phyloP scores from a whole-genome alignment of 2,888 invertebrate genomes.

The Dastarcus helophoroides region DNA sequence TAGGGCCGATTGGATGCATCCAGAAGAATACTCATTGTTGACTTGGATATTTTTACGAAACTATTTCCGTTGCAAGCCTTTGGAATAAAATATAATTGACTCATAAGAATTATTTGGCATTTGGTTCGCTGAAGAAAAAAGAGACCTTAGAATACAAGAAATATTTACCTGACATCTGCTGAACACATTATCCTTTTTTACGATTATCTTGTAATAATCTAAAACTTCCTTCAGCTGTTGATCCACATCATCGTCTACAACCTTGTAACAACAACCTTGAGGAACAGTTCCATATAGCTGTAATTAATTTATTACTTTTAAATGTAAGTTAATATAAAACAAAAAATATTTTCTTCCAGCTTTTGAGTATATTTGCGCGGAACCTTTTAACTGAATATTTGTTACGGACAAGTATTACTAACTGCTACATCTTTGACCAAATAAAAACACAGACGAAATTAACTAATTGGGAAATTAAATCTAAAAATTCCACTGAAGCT shows the following conservation, averaged over 20 bases:
- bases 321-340: no score
- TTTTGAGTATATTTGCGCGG: no score
- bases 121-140: not conserved
- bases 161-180: slow-evolving; percentile 57
- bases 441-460: no score
- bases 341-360: no score
- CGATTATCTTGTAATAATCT: slow-evolving; percentile 49
- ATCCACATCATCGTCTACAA: slow-evolving; percentile 42
- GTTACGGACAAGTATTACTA: no score
- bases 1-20: slow-evolving; percentile 12
- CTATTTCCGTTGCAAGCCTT: slow-evolving; percentile 41
- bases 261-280: slow-evolving; percentile 46
- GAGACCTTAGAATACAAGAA: not conserved
- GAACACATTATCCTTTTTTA: slow-evolving; percentile 54
- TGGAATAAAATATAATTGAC: slow-evolving; percentile 11
- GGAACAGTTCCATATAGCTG: slow-evolving; percentile 42
- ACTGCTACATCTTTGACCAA: no score
- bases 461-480: no score
- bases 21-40: slow-evolving; percentile 33
- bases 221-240: slow-evolving; percentile 59
- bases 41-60: slow-evolving; percentile 36
- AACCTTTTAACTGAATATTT: no score
- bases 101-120: not conserved
- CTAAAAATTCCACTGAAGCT: no score
- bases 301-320: no score